These are phyloP conservation scores for Machaerirhynchus nigripectus DNA, from an alignment of 2,113 vertebrate species.

Conservation along the genomic window DNA sequence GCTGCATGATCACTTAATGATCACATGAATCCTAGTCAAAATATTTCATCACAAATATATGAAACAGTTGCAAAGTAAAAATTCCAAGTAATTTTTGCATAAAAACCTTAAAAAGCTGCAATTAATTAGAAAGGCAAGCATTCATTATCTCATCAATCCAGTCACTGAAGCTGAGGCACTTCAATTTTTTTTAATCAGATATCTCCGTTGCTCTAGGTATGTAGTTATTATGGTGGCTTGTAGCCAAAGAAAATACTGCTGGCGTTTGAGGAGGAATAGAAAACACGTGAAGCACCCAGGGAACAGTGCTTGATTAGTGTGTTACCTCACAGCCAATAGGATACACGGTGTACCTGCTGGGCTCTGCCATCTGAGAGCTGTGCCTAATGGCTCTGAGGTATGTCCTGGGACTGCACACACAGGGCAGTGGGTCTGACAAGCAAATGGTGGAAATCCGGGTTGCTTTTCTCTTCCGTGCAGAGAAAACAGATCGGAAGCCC, in stretches of 20 bases:
- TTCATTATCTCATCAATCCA: not conserved
- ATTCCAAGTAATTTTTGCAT: not conserved
- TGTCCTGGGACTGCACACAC: not conserved
- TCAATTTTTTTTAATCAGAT: not conserved
- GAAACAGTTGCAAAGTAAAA: not conserved
- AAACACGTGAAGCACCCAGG: not conserved
- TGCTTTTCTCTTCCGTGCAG: not conserved
- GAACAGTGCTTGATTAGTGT: not conserved
- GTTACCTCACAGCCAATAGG: not conserved
- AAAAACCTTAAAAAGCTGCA: not conserved
- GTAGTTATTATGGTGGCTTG: not conserved
- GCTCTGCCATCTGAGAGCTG: not conserved
- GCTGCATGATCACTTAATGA: not conserved
- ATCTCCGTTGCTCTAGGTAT: not conserved
- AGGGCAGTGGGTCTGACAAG: not conserved
- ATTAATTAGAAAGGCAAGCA: not conserved
- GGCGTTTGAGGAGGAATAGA: not conserved
- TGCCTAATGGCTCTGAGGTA: not conserved
- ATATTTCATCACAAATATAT: not conserved
- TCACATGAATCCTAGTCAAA: not conserved
- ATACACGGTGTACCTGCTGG: not conserved
- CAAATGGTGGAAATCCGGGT: not conserved
- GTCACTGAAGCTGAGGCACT: not conserved
- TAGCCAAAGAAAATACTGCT: not conserved
- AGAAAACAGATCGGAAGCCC: not conserved